A percentile compares a stretch with the other conserved stretches of the same genome.
Evolutionary conservation across 2,888 invertebrate genomes (phyloP).

Genomic region (Enchytraeus crypticus): DNA sequence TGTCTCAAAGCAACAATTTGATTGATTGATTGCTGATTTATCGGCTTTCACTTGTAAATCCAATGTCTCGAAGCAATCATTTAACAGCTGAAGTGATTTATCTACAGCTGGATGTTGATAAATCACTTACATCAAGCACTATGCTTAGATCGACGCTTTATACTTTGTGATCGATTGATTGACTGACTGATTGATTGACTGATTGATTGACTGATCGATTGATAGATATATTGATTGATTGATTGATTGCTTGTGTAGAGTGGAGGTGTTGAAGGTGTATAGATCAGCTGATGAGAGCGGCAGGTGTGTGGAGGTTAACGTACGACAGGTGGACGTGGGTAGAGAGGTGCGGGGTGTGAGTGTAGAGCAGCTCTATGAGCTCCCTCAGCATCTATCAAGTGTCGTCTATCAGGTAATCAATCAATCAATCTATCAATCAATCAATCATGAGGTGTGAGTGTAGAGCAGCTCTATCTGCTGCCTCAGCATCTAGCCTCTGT

Average conservation of each 20-base stretch:
- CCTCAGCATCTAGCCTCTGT: constrained; percentile 47
- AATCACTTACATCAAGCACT: no score
- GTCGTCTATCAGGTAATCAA: constrained; percentile 44
- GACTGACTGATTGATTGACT: no score
- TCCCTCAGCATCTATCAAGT: constrained; percentile 48
- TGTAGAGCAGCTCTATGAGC: constrained; percentile 40
- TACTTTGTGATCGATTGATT: neutral
- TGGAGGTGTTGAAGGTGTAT: neutral
- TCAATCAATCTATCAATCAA: no score
- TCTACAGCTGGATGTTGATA: neutral
- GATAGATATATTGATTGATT: no score
- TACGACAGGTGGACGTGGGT: constrained; percentile 7
- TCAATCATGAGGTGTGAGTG: constrained; percentile 1
- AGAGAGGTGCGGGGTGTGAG: neutral
- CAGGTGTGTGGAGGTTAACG: neutral
- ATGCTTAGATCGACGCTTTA: neutral
- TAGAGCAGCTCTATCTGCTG: constrained; percentile 44
- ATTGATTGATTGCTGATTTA: no score
- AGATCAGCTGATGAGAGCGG: neutral
- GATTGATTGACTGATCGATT: no score
- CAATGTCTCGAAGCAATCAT: no score
- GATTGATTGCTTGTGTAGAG: no score
- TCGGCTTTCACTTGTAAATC: no score
- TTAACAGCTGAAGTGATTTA: no score
- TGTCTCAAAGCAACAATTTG: no score